Base-by-base conservation (phyloP, 1,140 invertebrate species). In the Drosophila carrolli region DNA sequence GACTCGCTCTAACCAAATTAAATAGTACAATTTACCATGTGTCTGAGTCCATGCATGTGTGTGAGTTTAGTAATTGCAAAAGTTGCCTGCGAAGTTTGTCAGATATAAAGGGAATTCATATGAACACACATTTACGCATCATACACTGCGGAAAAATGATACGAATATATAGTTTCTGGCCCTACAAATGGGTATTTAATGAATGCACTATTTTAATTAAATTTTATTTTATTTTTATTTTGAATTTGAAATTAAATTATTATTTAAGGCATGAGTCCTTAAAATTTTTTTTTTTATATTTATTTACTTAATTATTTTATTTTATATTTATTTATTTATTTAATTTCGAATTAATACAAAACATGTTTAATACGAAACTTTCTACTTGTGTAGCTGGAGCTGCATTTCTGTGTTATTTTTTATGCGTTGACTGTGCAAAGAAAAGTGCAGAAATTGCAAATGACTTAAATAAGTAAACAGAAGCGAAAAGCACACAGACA, bases 381-480 rank as follows among this genome's bases (percentile, higher is more conserved):
- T 32, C 1, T 32, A 32, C 29, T 7, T 32, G 29, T 32, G 29
- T 32, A 32, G 29, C 14, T 14, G 37, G n/a, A 51, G 50, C 51
- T 70, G 84, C 79, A 86, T 78, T 70, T 74, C 57, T 63, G 55
- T 77, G 71, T 83, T 89, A 83, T 88, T 88, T 86, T 88, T 88
- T 88, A 88, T 83, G 83, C 79, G 83, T 88, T 74, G 62, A 50
- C 75, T 83, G 67, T 70, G 80, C 80, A 89, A 88, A 83, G 84
- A 77, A 73, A 88, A 86, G 82, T 80, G 79, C 78, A 85, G 74
- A 86, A 88, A 82, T 88, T 86, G 82, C 83, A 88, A 86, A 88
- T 62, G 82, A 86, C 82, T 86, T 86, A 88, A 86, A 86, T 88
- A 86, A 86, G 82, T 75, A 86, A 88, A 86, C 75, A 86, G 60